Percentiles rank a stretch among this genome's conserved stretches.
These are phyloP conservation scores for Pollenia angustigena DNA, from an alignment of 2,888 invertebrate genomes.

Conservation along the genomic window DNA sequence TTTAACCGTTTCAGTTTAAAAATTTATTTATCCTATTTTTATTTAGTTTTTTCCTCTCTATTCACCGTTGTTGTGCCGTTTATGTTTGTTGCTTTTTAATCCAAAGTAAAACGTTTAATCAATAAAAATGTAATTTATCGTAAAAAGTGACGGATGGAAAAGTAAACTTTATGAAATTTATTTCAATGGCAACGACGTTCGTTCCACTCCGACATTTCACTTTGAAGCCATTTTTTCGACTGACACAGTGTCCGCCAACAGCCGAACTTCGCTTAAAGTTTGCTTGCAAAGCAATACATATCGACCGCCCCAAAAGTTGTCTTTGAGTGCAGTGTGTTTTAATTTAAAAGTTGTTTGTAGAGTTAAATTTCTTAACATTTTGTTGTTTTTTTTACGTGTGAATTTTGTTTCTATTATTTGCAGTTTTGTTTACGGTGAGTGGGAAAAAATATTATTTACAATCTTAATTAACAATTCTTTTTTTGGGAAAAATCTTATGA, in stretches of 20 bases:
- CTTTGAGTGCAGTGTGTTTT: background rate
- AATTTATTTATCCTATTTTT: constrained; percentile 17
- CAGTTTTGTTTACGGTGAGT: constrained; percentile 52
- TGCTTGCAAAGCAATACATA: background rate
- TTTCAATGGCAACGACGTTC: constrained; percentile 37
- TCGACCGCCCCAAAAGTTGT: background rate
- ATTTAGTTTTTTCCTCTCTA: background rate
- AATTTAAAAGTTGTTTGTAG: constrained; percentile 5
- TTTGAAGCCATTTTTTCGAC: constrained; percentile 42
- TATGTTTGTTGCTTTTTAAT: constrained; percentile 11
- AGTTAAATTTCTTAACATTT: constrained; percentile 17
- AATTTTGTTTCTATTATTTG: background rate
- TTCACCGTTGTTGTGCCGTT: constrained; percentile 14
- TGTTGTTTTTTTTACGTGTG: constrained; percentile 7
- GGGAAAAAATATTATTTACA: constrained; percentile 9
- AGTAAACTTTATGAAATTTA: constrained; percentile 27
- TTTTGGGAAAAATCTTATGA: constrained; percentile 3
- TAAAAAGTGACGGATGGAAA: background rate
- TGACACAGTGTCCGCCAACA: constrained; percentile 35
- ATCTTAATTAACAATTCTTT: background rate
- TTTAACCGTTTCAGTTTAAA: constrained; percentile 12
- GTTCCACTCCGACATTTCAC: constrained; percentile 10
- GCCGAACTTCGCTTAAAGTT: constrained; percentile 29
- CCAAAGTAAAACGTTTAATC: constrained; percentile 33
- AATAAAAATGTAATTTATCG: constrained; percentile 30